Conservation (phyloP, 2,113 vertebrate genomes). For the Mustela lutreola region DNA sequence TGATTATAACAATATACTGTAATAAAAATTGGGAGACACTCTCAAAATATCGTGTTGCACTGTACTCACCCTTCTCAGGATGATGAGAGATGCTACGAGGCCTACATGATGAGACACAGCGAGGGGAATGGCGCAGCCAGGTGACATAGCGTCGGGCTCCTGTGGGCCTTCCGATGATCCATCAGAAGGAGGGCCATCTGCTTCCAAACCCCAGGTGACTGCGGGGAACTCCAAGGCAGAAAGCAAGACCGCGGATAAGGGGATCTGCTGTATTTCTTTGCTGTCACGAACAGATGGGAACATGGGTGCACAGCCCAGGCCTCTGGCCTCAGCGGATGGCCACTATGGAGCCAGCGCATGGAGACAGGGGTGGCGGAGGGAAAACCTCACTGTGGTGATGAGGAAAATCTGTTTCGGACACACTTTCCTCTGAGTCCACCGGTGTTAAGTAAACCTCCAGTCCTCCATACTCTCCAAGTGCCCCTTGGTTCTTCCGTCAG, state of each 20-base stretch:
- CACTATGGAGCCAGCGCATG: not conserved
- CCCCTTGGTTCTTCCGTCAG: too few species aligned
- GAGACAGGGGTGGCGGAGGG: accelerated
- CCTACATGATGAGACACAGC: not conserved
- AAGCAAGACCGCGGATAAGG: not conserved
- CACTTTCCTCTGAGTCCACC: accelerated
- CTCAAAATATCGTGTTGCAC: not conserved
- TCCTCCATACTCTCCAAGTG: too few species aligned
- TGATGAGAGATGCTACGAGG: not conserved
- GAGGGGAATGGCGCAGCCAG: not conserved
- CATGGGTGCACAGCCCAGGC: accelerated
- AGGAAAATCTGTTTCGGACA: too few species aligned
- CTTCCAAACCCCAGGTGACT: not conserved
- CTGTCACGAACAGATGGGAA: not conserved
- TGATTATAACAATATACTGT: not conserved
- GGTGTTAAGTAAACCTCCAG: too few species aligned
- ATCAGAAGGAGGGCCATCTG: not conserved
- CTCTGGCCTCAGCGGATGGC: accelerated
- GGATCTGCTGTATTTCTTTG: not conserved
- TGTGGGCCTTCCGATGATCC: not conserved
- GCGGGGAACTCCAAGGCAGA: not conserved
- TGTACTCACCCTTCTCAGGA: not conserved
- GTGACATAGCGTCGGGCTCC: not conserved
- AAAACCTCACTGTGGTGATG: not conserved
- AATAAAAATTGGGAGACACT: not conserved